A percentile compares a stretch with the other conserved stretches of the same genome.
phyloP scores from a whole-genome alignment of 2,797 vertebrate genomes.

The Leptatherina wallacei region DNA sequence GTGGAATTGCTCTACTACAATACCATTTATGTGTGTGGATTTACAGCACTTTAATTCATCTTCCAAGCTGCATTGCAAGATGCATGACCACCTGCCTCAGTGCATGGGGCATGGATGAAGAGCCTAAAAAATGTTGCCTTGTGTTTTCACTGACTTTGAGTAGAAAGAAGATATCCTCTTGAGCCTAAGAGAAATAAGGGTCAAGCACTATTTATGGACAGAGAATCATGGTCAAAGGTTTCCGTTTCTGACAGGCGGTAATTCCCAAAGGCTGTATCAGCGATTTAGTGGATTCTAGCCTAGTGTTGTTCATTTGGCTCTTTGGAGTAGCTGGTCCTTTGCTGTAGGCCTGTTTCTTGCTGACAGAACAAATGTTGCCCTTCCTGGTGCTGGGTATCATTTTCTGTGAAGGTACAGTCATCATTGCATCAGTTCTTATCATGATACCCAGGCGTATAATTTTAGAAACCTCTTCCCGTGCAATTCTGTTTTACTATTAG shows the following conservation, averaged over 20 bases:
- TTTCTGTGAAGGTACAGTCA: conserved; percentile 55
- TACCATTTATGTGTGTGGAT: conserved; percentile 21
- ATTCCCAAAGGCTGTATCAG: conserved; percentile 72
- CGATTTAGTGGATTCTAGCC: conserved; percentile 56
- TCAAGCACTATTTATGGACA: conserved; percentile 66
- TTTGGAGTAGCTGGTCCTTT: conserved; percentile 45
- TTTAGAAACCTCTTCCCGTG: conserved; percentile 34
- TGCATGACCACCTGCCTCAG: conserved; percentile 44
- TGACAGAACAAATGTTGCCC: conserved; percentile 62
- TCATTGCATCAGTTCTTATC: conserved; percentile 40
- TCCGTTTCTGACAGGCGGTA: conserved; percentile 65
- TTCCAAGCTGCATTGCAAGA: conserved; percentile 31
- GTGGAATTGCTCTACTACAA: conserved; percentile 15
- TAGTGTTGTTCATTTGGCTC: conserved; percentile 60
- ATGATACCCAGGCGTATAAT: conserved; percentile 11
- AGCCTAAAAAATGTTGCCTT: conserved; percentile 41
- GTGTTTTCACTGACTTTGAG: conserved; percentile 44
- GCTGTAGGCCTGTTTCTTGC: conserved; percentile 47
- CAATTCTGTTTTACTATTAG: conserved; percentile 9
- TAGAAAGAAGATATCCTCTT: conserved; percentile 41
- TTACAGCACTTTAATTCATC: conserved; percentile 39
- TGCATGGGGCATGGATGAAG: conserved; percentile 40
- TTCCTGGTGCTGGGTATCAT: conserved; percentile 52
- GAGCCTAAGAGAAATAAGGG: conserved; percentile 62
- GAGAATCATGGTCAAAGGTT: conserved; percentile 64